Conservation (phyloP, 2,888 invertebrate species). For the Macrosiphum euphorbiae region DNA sequence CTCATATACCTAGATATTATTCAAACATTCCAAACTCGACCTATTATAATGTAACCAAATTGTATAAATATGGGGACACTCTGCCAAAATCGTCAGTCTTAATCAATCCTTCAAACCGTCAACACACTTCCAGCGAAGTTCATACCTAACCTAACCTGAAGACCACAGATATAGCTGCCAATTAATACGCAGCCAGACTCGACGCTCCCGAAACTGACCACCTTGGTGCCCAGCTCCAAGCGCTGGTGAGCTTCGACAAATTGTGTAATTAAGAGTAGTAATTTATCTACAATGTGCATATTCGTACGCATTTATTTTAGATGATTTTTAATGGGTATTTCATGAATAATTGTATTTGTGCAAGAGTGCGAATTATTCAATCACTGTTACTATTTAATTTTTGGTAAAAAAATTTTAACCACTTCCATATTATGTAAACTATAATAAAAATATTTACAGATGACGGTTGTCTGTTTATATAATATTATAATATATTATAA, state of each 20-base stretch:
- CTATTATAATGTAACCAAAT: too few species aligned
- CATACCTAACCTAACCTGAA: too few species aligned
- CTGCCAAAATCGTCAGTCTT: too few species aligned
- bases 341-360: not conserved
- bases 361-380: not conserved
- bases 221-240: too few species aligned
- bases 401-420: not conserved
- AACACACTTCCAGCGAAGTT: too few species aligned
- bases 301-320: not conserved
- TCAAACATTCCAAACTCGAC: not conserved
- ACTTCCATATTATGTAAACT: not conserved
- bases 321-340: not conserved
- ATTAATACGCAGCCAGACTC: too few species aligned
- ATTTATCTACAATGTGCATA: not conserved
- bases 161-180: too few species aligned
- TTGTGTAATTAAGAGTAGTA: not conserved
- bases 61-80: too few species aligned
- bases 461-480: not conserved
- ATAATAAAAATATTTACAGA: not conserved
- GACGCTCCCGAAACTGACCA: too few species aligned
- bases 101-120: too few species aligned
- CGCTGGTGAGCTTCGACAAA: not conserved
- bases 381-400: not conserved
- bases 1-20: not conserved
- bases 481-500: not conserved